Evolutionary conservation across 2,797 vertebrate species (phyloP).

Genomic region (Urosaurus nigricauda): DNA sequence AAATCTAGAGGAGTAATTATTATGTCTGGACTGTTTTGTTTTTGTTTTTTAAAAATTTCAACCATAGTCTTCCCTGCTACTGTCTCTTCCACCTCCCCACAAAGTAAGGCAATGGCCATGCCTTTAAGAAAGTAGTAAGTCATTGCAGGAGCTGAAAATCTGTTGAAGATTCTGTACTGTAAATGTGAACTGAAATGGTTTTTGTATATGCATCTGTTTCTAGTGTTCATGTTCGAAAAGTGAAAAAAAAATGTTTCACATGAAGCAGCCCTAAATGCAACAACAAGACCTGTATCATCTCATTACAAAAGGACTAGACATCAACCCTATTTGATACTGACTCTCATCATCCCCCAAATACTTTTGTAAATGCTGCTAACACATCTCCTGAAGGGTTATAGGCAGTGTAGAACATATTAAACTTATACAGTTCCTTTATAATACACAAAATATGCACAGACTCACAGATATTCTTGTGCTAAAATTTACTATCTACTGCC

Average conservation of each 20-base stretch:
- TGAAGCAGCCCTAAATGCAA: no score
- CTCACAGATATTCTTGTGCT: neutral
- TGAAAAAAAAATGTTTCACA: neutral
- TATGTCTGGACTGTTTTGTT: neutral
- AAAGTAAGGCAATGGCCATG: neutral
- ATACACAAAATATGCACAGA: neutral
- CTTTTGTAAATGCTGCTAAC: neutral
- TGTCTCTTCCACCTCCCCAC: neutral
- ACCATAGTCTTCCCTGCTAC: neutral
- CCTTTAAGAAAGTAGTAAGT: neutral
- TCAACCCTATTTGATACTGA: neutral
- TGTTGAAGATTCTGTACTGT: neutral
- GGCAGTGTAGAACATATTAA: neutral
- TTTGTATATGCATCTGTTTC: neutral
- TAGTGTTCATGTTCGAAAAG: neutral
- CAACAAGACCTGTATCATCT: neutral
- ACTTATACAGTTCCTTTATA: neutral
- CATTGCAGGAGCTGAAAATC: neutral
- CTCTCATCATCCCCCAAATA: neutral
- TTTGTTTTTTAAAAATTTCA: neutral
- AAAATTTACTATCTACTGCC: neutral
- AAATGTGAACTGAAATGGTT: neutral
- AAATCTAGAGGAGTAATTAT: neutral
- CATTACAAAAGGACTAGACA: neutral
- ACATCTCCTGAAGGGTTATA: neutral